Evolutionary conservation across 2,888 invertebrate genomes (phyloP), one percentile per base, ranked within the genome.

Genomic region (Malthinus seriepunctatus): DNA sequence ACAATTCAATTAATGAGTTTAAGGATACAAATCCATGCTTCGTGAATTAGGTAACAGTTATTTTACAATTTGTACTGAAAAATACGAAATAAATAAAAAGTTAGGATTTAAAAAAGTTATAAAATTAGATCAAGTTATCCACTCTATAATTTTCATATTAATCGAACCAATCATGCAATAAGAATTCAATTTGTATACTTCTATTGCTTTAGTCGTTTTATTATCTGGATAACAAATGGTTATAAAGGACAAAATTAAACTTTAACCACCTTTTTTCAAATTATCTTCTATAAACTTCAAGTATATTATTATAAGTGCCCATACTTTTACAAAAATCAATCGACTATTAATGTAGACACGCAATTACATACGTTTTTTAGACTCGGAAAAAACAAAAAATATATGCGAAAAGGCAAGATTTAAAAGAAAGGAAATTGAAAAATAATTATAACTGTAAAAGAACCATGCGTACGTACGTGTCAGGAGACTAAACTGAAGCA

Each of bases 401-500:
- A 3, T 23, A 2, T 23, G 5, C 23, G 23, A 23, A 5, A 23
- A 23, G 23, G 11, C 38, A 38, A n/a, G 39, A 42, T 15, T 42
- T 42, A 15, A 42, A n/a, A 32, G 42, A 9, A 10, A 38, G 39
- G 33, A 60, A 46, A 56, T 32, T 31, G 51, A 53, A 39, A 53
- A 62, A 59, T 61, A 61, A 49, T 46, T 48, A 48, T 42, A 47
- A 54, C 50, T 44, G 51, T 48, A 51, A 51, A 60, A 48, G 55
- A 49, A 56, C 59, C 60, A 55, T 38, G 59, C 44, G 57, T 63
- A 58, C 63, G 63, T 65, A 58, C 63, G 63, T 65, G 67, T 64
- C 63, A 61, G 61, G 58, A 57, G 60, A 63, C 62, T 63, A 61
- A 60, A 62, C 62, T 54, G 58, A 62, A 60, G 64, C 64, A 65